phyloP scores from a whole-genome alignment of 2,797 vertebrate genomes.

The Urosaurus nigricauda region DNA sequence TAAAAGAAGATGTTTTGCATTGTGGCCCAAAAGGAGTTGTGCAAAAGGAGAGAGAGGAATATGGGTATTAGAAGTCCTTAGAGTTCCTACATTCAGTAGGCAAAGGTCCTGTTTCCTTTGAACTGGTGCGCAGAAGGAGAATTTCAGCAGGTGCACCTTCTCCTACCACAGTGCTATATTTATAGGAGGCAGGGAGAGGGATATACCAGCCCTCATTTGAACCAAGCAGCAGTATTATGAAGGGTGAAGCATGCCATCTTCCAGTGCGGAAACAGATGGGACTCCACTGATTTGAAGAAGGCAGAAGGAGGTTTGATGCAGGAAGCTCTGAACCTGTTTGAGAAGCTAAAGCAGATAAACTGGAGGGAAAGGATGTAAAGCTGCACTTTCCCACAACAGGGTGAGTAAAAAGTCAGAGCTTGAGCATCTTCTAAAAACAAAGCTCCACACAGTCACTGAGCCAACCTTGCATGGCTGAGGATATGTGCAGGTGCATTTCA shows the following conservation, averaged over 20 bases:
- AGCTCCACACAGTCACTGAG: background rate
- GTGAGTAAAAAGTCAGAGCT: background rate
- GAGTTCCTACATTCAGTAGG: background rate
- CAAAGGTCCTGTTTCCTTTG: slow-evolving; percentile 1
- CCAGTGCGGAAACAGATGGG: background rate
- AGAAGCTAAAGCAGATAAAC: no score
- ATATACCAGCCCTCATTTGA: background rate
- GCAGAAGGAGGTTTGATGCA: no score
- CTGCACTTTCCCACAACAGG: background rate
- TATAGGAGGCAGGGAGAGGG: background rate
- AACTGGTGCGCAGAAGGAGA: background rate
- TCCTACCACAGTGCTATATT: background rate
- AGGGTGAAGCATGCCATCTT: background rate
- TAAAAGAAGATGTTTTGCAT: background rate
- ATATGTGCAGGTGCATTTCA: no score
- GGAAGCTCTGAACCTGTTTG: background rate
- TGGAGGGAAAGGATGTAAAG: background rate
- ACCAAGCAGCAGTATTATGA: background rate
- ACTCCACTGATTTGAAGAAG: background rate
- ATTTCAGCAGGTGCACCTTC: slow-evolving; percentile 48
- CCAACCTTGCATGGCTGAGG: background rate
- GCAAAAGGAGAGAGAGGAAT: no score
- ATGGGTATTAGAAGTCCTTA: background rate
- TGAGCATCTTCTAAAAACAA: background rate
- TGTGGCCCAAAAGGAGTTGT: background rate